These are phyloP conservation scores for Heliconius hermathena DNA, from an alignment of 1,140 invertebrate genomes.

Conservation along the genomic window DNA sequence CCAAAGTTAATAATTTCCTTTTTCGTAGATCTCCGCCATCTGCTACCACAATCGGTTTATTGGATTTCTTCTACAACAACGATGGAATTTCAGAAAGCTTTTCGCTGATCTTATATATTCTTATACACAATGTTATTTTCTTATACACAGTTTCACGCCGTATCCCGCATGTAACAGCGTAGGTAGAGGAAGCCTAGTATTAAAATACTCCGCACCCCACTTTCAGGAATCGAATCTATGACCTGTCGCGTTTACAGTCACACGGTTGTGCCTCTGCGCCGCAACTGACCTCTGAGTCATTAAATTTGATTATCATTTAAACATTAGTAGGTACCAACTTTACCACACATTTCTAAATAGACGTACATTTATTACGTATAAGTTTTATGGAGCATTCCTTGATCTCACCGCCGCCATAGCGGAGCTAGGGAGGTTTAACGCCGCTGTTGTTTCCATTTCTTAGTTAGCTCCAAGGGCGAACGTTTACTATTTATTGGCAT, in stretches of 20 bases:
- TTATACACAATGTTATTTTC: neutral
- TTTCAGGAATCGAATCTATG: too few species aligned
- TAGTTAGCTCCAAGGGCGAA: neutral
- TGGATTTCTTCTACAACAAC: constrained; percentile 9
- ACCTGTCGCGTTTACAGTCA: too few species aligned
- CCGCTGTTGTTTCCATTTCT: constrained; percentile 2
- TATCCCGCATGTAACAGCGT: too few species aligned
- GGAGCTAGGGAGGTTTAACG: constrained; percentile 12
- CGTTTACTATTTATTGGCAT: neutral
- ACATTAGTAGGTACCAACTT: too few species aligned
- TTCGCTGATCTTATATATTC: neutral
- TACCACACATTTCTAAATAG: neutral
- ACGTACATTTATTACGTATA: neutral
- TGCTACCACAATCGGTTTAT: constrained; percentile 13
- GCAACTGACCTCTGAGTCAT: too few species aligned
- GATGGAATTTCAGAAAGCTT: neutral
- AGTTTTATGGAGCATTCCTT: constrained; percentile 24
- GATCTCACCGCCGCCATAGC: constrained; percentile 4
- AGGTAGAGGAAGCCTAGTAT: too few species aligned
- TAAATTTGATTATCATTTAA: too few species aligned
- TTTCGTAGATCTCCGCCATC: neutral
- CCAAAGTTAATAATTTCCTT: constrained; percentile 16
- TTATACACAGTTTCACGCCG: too few species aligned
- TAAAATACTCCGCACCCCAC: too few species aligned
- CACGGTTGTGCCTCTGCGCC: too few species aligned